phyloP scores from a whole-genome alignment of 2,888 invertebrate genomes.

The Gnatocerus cornutus region DNA sequence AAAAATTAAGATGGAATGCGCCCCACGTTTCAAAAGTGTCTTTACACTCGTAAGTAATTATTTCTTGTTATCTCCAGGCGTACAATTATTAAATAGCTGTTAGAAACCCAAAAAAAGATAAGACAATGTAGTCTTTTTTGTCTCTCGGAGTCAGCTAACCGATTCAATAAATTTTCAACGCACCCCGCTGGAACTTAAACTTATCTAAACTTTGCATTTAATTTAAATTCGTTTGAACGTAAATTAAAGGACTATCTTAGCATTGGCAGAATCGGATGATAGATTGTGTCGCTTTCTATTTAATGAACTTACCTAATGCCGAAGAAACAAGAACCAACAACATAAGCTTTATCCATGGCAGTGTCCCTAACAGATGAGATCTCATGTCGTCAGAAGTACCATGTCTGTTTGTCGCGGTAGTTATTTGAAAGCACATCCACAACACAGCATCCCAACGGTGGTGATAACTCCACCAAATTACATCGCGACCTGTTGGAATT shows the following conservation, averaged over 20 bases:
- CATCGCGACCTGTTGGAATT: conserved; percentile 60
- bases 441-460: conserved; percentile 55
- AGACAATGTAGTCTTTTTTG: conserved; percentile 20
- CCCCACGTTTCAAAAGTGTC: conserved; percentile 2
- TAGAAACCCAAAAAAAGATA: background rate
- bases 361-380: conserved; percentile 64
- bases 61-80: conserved; percentile 4
- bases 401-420: conserved; percentile 66
- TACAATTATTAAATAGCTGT: conserved; percentile 24
- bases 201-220: conserved; percentile 58
- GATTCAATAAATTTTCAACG: conserved; percentile 55
- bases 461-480: conserved; percentile 56
- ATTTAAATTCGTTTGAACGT: conserved; percentile 58
- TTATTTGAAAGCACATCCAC: conserved; percentile 62
- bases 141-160: conserved; percentile 44
- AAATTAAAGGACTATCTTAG: conserved; percentile 56
- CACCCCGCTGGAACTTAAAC: conserved; percentile 56
- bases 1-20: conserved; percentile 4
- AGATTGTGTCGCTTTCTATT: too few species aligned
- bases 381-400: conserved; percentile 69
- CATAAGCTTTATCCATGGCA: conserved; percentile 67
- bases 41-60: conserved; percentile 14
- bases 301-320: conserved; percentile 63
- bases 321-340: conserved; percentile 64
- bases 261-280: background rate